Evolutionary conservation across 2,888 invertebrate species (phyloP).

Genomic region (Pherbina coryleti): DNA sequence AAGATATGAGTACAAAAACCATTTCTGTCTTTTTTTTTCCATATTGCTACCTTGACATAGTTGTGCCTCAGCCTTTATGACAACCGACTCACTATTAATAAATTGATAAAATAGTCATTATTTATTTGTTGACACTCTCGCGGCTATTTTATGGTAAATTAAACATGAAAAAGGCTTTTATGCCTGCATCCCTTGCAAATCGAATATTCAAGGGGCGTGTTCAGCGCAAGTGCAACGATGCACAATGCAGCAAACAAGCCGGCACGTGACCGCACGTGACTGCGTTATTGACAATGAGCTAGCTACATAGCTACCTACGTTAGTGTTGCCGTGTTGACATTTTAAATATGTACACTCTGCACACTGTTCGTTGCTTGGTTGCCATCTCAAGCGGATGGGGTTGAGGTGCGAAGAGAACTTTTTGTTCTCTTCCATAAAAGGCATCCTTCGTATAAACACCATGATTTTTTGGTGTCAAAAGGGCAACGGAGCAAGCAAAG

Average conservation of each 20-base stretch:
- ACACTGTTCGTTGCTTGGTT: not conserved
- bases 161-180: slow-evolving; percentile 51
- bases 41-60: too few species aligned
- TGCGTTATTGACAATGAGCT: not conserved
- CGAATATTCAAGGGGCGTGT: slow-evolving; percentile 1
- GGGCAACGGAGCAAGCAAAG: not conserved
- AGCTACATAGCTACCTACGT: too few species aligned
- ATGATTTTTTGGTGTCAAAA: slow-evolving; percentile 5
- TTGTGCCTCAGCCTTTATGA: too few species aligned
- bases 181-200: not conserved
- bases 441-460: not conserved
- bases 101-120: slow-evolving; percentile 28
- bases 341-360: slow-evolving; percentile 18
- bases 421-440: not conserved
- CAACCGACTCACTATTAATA: not conserved
- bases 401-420: not conserved
- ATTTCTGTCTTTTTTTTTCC: too few species aligned
- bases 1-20: too few species aligned
- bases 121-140: slow-evolving; percentile 57
- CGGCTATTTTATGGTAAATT: slow-evolving; percentile 60
- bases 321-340: slow-evolving; percentile 14
- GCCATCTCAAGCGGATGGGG: not conserved
- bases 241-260: slow-evolving; percentile 42
- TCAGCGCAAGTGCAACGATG: slow-evolving; percentile 14
- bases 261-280: slow-evolving; percentile 34